Conservation (phyloP, 2,113 vertebrate species). For the Osmerus mordax region DNA sequence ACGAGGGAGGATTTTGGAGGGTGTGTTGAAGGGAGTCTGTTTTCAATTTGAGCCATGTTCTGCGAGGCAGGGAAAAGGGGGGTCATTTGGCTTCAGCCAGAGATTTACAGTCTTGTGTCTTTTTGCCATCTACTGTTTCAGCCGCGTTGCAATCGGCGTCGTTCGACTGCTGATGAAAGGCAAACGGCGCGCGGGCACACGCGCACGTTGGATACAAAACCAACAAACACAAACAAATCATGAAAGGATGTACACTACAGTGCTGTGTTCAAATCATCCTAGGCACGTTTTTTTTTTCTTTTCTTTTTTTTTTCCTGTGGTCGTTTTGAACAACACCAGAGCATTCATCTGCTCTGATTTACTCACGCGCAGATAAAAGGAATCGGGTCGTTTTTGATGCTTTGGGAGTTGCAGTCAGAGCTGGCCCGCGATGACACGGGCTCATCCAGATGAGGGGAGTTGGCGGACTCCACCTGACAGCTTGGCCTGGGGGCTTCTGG, state of each 20-base stretch:
- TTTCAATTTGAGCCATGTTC: conserved; percentile 70
- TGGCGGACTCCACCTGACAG: conserved; percentile 22
- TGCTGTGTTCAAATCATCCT: no score
- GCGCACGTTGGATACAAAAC: background rate
- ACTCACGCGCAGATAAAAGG: no score
- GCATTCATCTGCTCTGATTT: no score
- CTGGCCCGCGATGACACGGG: conserved; percentile 20
- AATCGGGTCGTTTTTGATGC: conserved; percentile 9
- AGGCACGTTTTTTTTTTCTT: no score
- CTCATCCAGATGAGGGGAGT: conserved; percentile 17
- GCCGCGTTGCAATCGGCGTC: conserved; percentile 17
- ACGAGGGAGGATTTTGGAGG: conserved; percentile 44
- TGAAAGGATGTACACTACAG: background rate
- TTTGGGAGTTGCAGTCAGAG: conserved; percentile 2
- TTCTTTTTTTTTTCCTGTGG: no score
- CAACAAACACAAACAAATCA: background rate
- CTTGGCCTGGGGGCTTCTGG: background rate
- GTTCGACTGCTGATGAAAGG: conserved; percentile 3
- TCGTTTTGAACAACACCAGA: no score
- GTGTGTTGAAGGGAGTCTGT: conserved; percentile 56
- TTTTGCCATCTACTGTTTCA: conserved; percentile 45
- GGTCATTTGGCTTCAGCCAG: conserved; percentile 29
- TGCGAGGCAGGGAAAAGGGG: conserved; percentile 42
- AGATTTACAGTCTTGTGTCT: conserved; percentile 42
- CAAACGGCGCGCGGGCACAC: background rate